phyloP scores from a whole-genome alignment of 2,888 invertebrate species.

The Priocnemis perturbator region DNA sequence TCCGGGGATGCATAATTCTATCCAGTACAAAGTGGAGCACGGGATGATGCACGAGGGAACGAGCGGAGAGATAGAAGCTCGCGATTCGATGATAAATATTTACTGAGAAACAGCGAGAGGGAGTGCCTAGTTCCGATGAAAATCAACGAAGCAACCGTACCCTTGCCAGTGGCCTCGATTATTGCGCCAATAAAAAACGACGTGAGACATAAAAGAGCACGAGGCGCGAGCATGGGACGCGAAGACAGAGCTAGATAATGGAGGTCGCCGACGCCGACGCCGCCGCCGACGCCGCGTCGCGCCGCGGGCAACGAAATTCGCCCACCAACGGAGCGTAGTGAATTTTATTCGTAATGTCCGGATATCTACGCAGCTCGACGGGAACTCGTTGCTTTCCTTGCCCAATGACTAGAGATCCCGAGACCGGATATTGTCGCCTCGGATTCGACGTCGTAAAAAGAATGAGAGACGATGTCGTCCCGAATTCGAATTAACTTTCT shows the following conservation, averaged over 20 bases:
- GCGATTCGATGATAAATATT: too few species aligned
- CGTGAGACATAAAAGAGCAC: too few species aligned
- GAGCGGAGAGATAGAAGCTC: not conserved
- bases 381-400: conserved; percentile 17
- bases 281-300: too few species aligned
- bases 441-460: conserved; percentile 18
- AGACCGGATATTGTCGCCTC: conserved; percentile 20
- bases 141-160: not conserved
- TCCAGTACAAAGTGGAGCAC: too few species aligned
- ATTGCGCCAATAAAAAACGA: conserved; percentile 4
- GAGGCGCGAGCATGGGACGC: conserved; percentile 7
- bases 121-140: conserved; percentile 1
- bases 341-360: conserved; percentile 30
- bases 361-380: conserved; percentile 7
- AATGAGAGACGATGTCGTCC: conserved; percentile 43
- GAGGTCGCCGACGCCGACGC: too few species aligned
- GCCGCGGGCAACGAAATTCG: conserved; percentile 43
- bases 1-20: too few species aligned
- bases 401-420: conserved; percentile 22
- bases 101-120: too few species aligned
- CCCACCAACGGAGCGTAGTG: conserved; percentile 33
- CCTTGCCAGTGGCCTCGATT: conserved; percentile 16
- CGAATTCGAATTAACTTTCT: conserved; percentile 28
- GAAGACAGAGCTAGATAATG: conserved; percentile 43
- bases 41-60: not conserved